phyloP scores from a whole-genome alignment of 2,888 invertebrate genomes.

The Serripes groenlandicus region DNA sequence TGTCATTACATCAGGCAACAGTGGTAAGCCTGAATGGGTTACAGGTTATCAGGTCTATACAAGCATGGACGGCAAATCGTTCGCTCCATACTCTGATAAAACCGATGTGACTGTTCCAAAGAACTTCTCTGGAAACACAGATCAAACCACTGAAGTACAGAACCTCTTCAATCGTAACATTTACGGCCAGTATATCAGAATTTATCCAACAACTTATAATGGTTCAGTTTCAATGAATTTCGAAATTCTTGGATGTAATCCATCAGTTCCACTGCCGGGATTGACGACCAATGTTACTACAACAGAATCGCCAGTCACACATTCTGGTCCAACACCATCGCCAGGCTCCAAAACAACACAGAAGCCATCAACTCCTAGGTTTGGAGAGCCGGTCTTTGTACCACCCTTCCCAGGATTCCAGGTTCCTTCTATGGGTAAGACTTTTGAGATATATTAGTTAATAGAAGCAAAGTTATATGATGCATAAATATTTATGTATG shows the following conservation, averaged over 20 bases:
- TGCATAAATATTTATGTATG: too few species aligned
- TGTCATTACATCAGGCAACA: conserved; percentile 69
- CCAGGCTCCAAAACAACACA: conserved; percentile 11
- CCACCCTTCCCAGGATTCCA: conserved; percentile 36
- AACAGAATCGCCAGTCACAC: conserved; percentile 67
- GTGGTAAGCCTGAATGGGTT: conserved; percentile 67
- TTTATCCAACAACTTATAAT: conserved; percentile 73
- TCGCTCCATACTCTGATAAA: conserved; percentile 70
- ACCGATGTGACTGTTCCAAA: conserved; percentile 57
- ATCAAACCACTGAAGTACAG: conserved; percentile 65
- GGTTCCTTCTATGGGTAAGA: conserved; percentile 59
- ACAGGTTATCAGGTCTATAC: conserved; percentile 71
- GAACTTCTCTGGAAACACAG: conserved; percentile 72
- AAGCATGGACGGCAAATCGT: conserved; percentile 75
- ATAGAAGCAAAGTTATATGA: too few species aligned
- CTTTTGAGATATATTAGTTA: too few species aligned
- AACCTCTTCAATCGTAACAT: conserved; percentile 75
- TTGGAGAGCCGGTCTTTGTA: conserved; percentile 48
- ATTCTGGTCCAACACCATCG: conserved; percentile 27
- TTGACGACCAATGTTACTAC: conserved; percentile 12
- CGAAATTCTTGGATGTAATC: conserved; percentile 79
- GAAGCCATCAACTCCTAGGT: conserved; percentile 36
- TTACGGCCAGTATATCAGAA: conserved; percentile 72
- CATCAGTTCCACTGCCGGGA: conserved; percentile 61
- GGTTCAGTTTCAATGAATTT: conserved; percentile 73